Conservation (phyloP, 2,113 vertebrate genomes). For the Calidris pygmaea region DNA sequence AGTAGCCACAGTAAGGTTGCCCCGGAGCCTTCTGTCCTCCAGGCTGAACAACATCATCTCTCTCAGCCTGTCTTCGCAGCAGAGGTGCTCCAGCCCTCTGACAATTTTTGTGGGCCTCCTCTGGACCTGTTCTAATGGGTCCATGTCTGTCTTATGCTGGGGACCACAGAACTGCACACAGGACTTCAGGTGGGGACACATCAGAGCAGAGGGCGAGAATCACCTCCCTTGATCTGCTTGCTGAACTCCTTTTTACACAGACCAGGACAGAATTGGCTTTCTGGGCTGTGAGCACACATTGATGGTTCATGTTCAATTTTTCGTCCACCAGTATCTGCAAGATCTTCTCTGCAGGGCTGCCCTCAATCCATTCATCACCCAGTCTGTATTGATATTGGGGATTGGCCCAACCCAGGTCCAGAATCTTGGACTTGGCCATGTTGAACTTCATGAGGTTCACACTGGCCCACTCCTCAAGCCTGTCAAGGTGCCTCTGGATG, state of each 20-base stretch:
- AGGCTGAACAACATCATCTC: neutral
- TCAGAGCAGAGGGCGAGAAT: neutral
- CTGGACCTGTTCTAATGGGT: neutral
- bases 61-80: neutral
- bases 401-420: rapidly evolving
- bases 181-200: neutral
- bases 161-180: neutral
- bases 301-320: neutral
- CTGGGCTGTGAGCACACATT: rapidly evolving
- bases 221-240: rapidly evolving
- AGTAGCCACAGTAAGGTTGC: rapidly evolving
- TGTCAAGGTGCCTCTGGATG: neutral
- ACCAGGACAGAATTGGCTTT: rapidly evolving
- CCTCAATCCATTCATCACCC: rapidly evolving
- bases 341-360: rapidly evolving
- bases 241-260: rapidly evolving
- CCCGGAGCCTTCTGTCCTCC: neutral
- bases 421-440: neutral
- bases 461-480: neutral
- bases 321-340: neutral
- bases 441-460: neutral
- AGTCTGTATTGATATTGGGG: rapidly evolving
- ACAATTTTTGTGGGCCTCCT: neutral
- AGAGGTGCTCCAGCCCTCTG: neutral
- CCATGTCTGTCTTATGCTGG: neutral